phyloP scores from a whole-genome alignment of 2,888 invertebrate species.

The Pilophorus perplexus region DNA sequence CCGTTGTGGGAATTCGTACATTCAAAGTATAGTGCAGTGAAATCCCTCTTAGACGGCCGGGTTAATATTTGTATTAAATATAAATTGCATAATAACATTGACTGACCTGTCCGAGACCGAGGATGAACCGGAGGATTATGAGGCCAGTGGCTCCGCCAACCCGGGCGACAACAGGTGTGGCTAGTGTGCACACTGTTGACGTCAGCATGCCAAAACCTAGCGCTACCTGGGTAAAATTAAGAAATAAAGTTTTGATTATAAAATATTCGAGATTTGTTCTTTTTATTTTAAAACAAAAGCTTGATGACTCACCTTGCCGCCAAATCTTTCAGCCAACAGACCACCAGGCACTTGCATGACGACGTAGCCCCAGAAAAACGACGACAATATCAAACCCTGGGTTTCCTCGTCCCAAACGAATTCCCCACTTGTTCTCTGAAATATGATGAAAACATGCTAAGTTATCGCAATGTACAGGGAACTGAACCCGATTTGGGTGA shows the following conservation, averaged over 20 bases:
- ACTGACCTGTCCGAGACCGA: conserved; percentile 56
- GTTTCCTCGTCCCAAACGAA: conserved; percentile 67
- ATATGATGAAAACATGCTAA: background rate
- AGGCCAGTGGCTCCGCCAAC: conserved; percentile 51
- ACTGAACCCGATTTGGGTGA: too few relatives aligned
- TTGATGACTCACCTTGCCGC: conserved; percentile 51
- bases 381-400: conserved; percentile 53
- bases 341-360: conserved; percentile 55
- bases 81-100: background rate
- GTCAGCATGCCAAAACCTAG: conserved; percentile 54
- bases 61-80: too few relatives aligned
- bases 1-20: too few relatives aligned
- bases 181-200: conserved; percentile 53
- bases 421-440: conserved; percentile 49
- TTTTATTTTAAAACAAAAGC: background rate
- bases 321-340: conserved; percentile 53
- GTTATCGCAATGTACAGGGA: too few relatives aligned
- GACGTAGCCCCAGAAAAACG: conserved; percentile 57
- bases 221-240: conserved; percentile 50
- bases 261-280: background rate
- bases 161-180: conserved; percentile 54
- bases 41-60: too few relatives aligned
- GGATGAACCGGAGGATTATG: conserved; percentile 53
- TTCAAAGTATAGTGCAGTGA: too few relatives aligned
- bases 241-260: background rate